phyloP scores from a whole-genome alignment of 2,113 vertebrate genomes.

The Nanorana parkeri region DNA sequence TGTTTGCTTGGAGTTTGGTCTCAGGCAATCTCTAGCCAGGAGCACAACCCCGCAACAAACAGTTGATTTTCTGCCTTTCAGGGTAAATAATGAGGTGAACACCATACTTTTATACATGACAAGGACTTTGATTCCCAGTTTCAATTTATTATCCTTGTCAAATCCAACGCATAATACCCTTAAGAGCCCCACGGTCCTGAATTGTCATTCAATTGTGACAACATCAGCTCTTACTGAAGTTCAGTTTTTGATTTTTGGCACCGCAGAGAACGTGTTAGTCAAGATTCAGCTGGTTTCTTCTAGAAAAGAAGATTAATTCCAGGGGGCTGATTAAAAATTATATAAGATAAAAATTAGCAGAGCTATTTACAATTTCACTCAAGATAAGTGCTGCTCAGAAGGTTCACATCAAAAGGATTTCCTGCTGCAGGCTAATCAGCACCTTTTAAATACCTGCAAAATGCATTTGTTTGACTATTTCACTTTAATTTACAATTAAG shows the following conservation, averaged over 20 bases:
- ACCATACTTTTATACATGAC: neutral
- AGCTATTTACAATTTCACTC: constrained; percentile 55
- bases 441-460: constrained; percentile 52
- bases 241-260: constrained; percentile 26
- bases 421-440: constrained; percentile 56
- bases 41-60: too few species aligned
- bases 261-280: constrained; percentile 33
- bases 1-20: too few species aligned
- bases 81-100: too few species aligned
- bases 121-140: neutral
- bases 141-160: neutral
- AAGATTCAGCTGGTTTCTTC: constrained; percentile 34
- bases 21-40: too few species aligned
- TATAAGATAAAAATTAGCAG: constrained; percentile 56
- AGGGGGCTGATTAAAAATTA: constrained; percentile 58
- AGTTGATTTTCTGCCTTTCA: too few species aligned
- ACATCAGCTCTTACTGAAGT: constrained; percentile 23
- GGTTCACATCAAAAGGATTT: constrained; percentile 56
- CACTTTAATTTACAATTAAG: constrained; percentile 40
- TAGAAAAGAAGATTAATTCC: constrained; percentile 51
- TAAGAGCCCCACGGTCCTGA: neutral
- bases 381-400: constrained; percentile 55
- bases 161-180: neutral
- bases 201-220: constrained; percentile 40
- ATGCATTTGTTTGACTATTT: constrained; percentile 24